A percentile compares a stretch with the other conserved stretches of the same genome.
Evolutionary conservation across 2,888 invertebrate genomes (phyloP).

Genomic region (Ypsolopha sequella): DNA sequence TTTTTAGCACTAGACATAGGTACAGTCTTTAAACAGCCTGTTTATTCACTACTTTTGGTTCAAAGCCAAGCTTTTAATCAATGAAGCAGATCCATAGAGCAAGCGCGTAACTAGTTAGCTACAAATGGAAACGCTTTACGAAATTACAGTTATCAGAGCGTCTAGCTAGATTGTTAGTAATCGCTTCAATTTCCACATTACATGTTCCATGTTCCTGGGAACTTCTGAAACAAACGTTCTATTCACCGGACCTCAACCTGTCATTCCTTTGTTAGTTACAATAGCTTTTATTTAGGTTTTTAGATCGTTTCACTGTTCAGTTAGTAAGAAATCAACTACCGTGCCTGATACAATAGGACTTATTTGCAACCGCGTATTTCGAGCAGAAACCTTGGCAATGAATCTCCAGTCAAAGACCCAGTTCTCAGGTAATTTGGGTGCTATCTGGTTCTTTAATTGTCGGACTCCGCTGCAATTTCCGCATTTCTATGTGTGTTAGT

Average conservation of each 20-base stretch:
- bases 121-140: slow-evolving; percentile 17
- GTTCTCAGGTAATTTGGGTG: slow-evolving; percentile 17
- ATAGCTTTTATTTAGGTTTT: slow-evolving; percentile 37
- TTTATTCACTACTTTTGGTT: no score
- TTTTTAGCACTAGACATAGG: no score
- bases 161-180: slow-evolving; percentile 12
- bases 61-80: no score
- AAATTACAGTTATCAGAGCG: slow-evolving; percentile 25
- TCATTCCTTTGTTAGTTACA: slow-evolving; percentile 53
- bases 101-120: background rate
- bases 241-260: slow-evolving; percentile 28
- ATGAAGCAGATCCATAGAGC: background rate
- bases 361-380: background rate
- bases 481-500: slow-evolving; percentile 7
- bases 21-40: no score
- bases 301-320: slow-evolving; percentile 22
- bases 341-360: background rate
- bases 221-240: slow-evolving; percentile 23
- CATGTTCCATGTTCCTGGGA: slow-evolving; percentile 19
- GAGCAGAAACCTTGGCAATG: slow-evolving; percentile 35
- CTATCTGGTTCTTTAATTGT: slow-evolving; percentile 7
- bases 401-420: slow-evolving; percentile 14
- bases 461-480: slow-evolving; percentile 12
- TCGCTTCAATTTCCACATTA: slow-evolving; percentile 27
- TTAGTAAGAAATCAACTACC: slow-evolving; percentile 13